Conservation (phyloP, 30 jellyfish, hydroid and myxozoan genomes). For the Pseudorhiza aurosa region DNA sequence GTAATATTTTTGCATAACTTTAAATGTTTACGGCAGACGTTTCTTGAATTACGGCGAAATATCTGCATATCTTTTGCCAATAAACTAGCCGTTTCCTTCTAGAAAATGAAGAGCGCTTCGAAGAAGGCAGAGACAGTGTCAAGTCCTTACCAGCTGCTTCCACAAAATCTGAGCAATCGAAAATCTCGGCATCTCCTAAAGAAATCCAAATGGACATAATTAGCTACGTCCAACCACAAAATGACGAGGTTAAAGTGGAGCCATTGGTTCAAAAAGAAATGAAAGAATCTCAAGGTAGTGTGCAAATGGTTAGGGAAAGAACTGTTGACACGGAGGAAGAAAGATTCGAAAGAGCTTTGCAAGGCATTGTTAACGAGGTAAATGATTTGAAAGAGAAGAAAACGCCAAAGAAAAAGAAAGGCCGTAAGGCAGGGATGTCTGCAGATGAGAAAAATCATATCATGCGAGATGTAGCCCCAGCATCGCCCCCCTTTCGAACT, state of each 20-base stretch:
- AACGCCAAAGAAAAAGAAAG: conserved; percentile 38
- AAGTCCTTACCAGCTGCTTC: conserved; percentile 51
- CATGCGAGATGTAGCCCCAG: conserved; percentile 43
- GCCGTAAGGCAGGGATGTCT: conserved; percentile 7
- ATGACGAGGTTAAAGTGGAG: background rate
- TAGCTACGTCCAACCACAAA: conserved; percentile 36
- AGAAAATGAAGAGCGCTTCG: background rate
- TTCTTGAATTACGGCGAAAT: too few species aligned
- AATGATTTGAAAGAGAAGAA: conserved; percentile 37
- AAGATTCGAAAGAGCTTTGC: conserved; percentile 16
- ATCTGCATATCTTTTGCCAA: too few species aligned
- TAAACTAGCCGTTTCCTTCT: too few species aligned
- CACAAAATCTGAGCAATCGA: conserved; percentile 9
- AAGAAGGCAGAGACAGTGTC: background rate
- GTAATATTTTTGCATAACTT: too few species aligned
- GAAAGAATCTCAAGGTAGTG: background rate
- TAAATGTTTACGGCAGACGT: too few species aligned
- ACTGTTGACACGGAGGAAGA: conserved; percentile 48
- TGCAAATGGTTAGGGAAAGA: background rate
- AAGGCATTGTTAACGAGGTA: conserved; percentile 40
- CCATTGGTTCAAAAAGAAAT: conserved; percentile 8
- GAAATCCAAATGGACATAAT: conserved; percentile 65
- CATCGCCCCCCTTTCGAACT: conserved; percentile 67
- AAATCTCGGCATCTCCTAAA: background rate
- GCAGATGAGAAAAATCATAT: conserved; percentile 21